phyloP scores from a whole-genome alignment of 2,797 vertebrate genomes.

The Rousettus madagascariensis region DNA sequence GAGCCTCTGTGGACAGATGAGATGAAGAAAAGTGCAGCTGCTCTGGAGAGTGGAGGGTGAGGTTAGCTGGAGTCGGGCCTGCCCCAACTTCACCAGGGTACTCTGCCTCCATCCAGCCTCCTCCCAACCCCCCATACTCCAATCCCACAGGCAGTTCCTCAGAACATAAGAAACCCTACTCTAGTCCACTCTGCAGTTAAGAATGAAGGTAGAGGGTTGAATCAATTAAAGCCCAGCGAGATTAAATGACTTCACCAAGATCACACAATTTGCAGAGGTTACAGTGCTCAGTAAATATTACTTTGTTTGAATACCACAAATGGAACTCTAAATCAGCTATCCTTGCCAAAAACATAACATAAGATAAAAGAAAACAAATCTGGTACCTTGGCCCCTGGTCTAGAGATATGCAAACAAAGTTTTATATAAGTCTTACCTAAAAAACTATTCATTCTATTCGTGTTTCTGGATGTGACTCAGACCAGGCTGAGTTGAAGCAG shows the following conservation, averaged over 20 bases:
- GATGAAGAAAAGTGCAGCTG: neutral
- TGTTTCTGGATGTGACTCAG: slow-evolving; percentile 47
- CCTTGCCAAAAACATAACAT: slow-evolving; percentile 49
- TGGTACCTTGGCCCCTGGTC: slow-evolving; percentile 40
- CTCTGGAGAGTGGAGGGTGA: neutral
- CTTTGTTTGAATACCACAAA: slow-evolving; percentile 58
- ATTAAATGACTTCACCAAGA: slow-evolving; percentile 71
- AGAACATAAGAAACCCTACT: slow-evolving; percentile 48
- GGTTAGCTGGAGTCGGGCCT: neutral
- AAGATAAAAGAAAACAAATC: slow-evolving; percentile 48
- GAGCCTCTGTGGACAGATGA: neutral
- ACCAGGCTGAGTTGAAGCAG: slow-evolving; percentile 36
- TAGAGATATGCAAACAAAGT: slow-evolving; percentile 44
- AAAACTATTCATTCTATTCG: slow-evolving; percentile 29
- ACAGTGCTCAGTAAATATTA: slow-evolving; percentile 52
- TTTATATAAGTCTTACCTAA: slow-evolving; percentile 48
- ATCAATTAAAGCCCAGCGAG: slow-evolving; percentile 58
- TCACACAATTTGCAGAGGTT: slow-evolving; percentile 58
- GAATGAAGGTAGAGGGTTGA: slow-evolving; percentile 41
- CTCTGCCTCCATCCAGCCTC: neutral
- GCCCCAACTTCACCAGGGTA: neutral
- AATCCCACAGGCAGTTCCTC: slow-evolving; percentile 9
- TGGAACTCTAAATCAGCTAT: slow-evolving; percentile 47
- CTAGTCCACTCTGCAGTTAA: slow-evolving; percentile 34
- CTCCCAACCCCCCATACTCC: neutral